Percentiles rank a stretch among this genome's conserved stretches.
phyloP scores from a whole-genome alignment of 1,140 invertebrate species.

The Chironomus striatipennis region DNA sequence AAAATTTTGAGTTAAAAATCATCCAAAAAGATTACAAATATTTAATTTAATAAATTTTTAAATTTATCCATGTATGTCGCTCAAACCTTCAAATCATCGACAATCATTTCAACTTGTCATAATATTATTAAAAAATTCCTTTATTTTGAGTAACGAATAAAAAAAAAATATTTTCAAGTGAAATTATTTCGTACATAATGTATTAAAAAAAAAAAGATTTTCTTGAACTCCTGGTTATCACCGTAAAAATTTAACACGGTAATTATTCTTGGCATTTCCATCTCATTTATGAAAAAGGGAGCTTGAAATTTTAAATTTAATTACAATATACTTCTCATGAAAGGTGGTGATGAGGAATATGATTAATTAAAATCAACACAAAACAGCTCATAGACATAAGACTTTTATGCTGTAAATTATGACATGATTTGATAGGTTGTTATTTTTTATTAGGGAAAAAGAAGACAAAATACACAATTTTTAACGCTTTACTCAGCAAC shows the following conservation, averaged over 20 bases:
- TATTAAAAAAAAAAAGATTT: not conserved
- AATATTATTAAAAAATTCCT: too few relatives aligned
- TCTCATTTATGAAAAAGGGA: not conserved
- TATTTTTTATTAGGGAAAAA: not conserved
- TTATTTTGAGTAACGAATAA: too few relatives aligned
- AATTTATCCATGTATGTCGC: too few relatives aligned
- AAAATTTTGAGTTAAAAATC: too few relatives aligned
- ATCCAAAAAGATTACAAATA: too few relatives aligned
- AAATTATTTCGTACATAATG: not conserved
- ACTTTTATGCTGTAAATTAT: not conserved
- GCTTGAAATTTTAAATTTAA: not conserved
- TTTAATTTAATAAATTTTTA: too few relatives aligned
- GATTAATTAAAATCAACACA: conserved; percentile 9
- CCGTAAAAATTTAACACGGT: not conserved
- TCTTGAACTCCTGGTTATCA: not conserved
- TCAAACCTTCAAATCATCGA: too few relatives aligned
- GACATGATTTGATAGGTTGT: conserved; percentile 10
- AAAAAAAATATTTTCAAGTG: not conserved
- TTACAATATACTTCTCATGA: not conserved
- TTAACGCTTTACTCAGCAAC: not conserved
- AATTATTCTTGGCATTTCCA: conserved; percentile 1
- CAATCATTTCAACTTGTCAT: too few relatives aligned
- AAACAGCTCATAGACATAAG: not conserved
- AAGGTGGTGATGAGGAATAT: conserved; percentile 1
- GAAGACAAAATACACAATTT: not conserved